Conservation (phyloP, 2,113 vertebrate species). For the Uropsilus gracilis region DNA sequence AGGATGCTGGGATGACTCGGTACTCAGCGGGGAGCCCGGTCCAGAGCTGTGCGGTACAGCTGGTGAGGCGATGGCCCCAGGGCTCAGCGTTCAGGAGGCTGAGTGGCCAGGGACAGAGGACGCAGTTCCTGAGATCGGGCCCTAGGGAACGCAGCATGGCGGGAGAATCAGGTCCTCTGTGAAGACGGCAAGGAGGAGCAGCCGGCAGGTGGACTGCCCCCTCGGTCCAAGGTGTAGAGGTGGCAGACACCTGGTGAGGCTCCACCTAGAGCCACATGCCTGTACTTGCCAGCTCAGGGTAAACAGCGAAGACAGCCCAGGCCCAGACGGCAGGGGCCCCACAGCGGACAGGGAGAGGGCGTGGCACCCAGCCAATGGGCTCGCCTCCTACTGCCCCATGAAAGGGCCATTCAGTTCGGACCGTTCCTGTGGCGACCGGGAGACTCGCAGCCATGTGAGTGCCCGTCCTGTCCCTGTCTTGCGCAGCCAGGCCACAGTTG, state of each 20-base stretch:
- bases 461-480: slow-evolving; percentile 59
- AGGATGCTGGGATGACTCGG: not conserved
- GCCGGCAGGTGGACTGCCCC: not conserved
- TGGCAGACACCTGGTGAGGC: not conserved
- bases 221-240: slow-evolving; percentile 28
- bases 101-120: not conserved
- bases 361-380: slow-evolving; percentile 71
- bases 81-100: not conserved
- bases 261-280: slow-evolving; percentile 58
- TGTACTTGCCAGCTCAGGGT: slow-evolving; percentile 75
- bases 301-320: slow-evolving; percentile 62
- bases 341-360: slow-evolving; percentile 41
- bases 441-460: slow-evolving; percentile 82
- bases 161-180: not conserved
- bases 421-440: slow-evolving; percentile 86
- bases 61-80: not conserved
- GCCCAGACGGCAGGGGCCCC: slow-evolving; percentile 59
- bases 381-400: slow-evolving; percentile 78
- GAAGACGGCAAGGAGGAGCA: not conserved
- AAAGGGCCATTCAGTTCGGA: slow-evolving; percentile 84
- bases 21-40: not conserved
- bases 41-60: not conserved
- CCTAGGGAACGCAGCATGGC: not conserved
- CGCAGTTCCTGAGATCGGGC: not conserved
- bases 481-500: slow-evolving; percentile 61